phyloP scores from a whole-genome alignment of 2,797 vertebrate genomes.

The Morus bassanus region DNA sequence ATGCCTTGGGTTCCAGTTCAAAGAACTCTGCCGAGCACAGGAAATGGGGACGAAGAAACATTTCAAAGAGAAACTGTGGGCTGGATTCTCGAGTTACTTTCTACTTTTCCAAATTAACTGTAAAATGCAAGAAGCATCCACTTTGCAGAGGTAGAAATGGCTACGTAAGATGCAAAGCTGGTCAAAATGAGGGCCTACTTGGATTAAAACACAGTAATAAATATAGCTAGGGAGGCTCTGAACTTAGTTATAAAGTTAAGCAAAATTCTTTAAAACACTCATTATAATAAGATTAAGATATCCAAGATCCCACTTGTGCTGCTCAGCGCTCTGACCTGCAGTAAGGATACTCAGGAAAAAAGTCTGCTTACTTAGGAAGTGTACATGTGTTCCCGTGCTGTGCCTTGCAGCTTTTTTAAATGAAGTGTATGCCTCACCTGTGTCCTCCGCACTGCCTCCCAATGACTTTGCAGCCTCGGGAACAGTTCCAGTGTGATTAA shows the following conservation, averaged over 20 bases:
- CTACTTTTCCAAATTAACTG: not conserved
- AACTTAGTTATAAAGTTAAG: not conserved
- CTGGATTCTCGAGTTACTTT: not conserved
- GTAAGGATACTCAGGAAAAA: not conserved
- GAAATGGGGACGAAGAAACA: not conserved
- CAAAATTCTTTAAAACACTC: not conserved
- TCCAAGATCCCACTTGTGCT: not conserved
- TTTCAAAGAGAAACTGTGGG: not conserved
- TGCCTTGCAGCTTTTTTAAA: not conserved
- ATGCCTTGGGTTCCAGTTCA: not conserved
- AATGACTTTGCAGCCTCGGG: not conserved
- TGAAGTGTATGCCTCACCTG: not conserved
- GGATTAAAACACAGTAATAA: not conserved
- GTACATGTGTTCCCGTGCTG: not conserved
- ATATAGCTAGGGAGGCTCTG: not conserved
- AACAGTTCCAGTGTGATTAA: not conserved
- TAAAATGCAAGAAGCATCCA: not conserved
- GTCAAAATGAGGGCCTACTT: not conserved
- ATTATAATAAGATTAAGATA: not conserved
- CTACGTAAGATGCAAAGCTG: not conserved
- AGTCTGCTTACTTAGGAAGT: not conserved
- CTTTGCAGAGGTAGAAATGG: not conserved
- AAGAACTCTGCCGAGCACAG: not conserved
- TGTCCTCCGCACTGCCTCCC: not conserved
- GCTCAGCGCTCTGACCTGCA: not conserved